Base-by-base conservation (phyloP, 2,888 invertebrate genomes). In the Actias luna region DNA sequence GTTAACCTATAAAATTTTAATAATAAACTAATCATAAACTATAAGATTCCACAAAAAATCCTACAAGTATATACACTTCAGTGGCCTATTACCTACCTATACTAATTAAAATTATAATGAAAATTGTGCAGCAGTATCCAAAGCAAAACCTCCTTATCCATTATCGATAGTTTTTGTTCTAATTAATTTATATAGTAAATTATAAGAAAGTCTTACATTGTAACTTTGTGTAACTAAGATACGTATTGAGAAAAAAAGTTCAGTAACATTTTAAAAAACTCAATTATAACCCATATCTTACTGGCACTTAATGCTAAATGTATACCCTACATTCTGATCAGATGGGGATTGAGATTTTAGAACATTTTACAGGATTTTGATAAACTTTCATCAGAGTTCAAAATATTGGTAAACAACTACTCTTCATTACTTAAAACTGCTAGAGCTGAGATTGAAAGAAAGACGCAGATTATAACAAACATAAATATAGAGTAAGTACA, bases 341-440 rank as follows among this genome's bases (percentile, higher is more conserved):
- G 83, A 86, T 87, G 78, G 82, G 78, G 85, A 89, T 87, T 92
- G 87, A 91, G 78, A 80, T 80, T 88, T 64, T 85, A 92, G 92
- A 82, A 82, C 72, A 87, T 92, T 72, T 92, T 91, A 64, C 92
- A 92, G 92, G 91, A 89, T 70, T 87, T 86, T 74, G 89, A 91
- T 66, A 84, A 76, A 58, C 62, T 92, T 31, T 72, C 79, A 7
- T 68, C 73, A 4, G 88, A 89, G 65, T 86, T 84, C 67, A 85
- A 85, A 63, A 84, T 75, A 63, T 69, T 92, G 64, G 83, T 88
- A 69, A 66, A 67, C 3, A 92, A 91, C 68, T 92, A 87, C 68
- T 89, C 91, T 16, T 88, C 92, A 5, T 69, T 92, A 46, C 74
- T 92, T 39, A 89, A 82, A 71, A 92, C 90, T 46, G 89, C 92